Evolutionary conservation across 2,888 invertebrate genomes (phyloP).

Genomic region (Acanthosepion esculentum): DNA sequence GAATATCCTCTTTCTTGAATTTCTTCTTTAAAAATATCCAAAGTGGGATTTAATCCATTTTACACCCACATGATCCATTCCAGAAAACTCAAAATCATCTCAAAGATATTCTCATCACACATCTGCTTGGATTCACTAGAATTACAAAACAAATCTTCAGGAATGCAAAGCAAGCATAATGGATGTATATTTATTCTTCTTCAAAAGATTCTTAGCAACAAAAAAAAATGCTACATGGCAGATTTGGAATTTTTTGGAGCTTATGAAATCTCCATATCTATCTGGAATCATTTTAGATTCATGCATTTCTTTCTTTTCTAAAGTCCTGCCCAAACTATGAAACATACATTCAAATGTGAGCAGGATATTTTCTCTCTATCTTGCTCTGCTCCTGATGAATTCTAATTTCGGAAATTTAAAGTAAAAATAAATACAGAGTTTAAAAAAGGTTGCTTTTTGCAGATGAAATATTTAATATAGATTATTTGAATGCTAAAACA

Average conservation of each 20-base stretch:
- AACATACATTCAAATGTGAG: too few relatives aligned
- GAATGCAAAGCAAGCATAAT: background rate
- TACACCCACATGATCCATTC: background rate
- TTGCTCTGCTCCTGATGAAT: too few relatives aligned
- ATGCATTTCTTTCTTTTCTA: background rate
- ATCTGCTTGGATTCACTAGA: background rate
- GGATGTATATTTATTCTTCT: background rate
- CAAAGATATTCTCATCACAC: background rate
- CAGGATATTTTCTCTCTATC: too few relatives aligned
- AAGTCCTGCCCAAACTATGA: background rate
- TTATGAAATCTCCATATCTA: background rate
- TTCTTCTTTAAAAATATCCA: background rate
- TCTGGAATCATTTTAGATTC: background rate
- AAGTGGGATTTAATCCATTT: background rate
- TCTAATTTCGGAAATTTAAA: too few relatives aligned
- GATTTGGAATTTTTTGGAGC: background rate
- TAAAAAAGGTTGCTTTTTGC: background rate
- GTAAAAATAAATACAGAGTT: too few relatives aligned
- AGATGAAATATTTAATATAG: background rate
- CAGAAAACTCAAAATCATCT: background rate
- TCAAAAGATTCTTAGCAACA: too few relatives aligned
- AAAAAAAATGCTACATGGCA: background rate
- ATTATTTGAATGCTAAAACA: background rate
- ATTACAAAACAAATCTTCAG: background rate
- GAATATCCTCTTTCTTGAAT: background rate